Conservation (phyloP, 2,888 invertebrate species). For the Diarsia rubi region DNA sequence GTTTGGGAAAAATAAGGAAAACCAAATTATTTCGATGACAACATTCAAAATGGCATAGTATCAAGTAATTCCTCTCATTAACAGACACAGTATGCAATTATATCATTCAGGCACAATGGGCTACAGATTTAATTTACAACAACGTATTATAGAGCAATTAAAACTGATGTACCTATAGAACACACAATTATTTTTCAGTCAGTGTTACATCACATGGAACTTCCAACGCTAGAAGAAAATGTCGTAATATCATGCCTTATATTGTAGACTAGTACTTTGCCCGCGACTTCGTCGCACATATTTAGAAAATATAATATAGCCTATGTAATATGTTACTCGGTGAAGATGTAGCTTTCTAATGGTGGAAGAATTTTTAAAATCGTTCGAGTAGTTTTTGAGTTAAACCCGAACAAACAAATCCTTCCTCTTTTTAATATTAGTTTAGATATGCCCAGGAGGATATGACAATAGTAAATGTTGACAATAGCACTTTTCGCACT, state of each 20-base stretch:
- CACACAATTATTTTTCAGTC: conserved; percentile 8
- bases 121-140: conserved; percentile 36
- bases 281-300: too few species aligned
- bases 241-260: not conserved
- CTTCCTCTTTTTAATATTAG: too few species aligned
- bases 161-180: conserved; percentile 8
- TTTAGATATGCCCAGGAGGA: too few species aligned
- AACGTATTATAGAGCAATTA: conserved; percentile 15
- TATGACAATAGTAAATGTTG: too few species aligned
- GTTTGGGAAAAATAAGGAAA: not conserved
- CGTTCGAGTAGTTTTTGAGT: too few species aligned
- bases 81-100: conserved; percentile 22
- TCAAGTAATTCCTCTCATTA: conserved; percentile 4
- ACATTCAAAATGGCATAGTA: conserved; percentile 6
- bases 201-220: conserved; percentile 15
- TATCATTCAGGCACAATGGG: conserved; percentile 31
- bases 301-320: too few species aligned
- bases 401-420: too few species aligned
- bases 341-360: too few species aligned
- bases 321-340: too few species aligned
- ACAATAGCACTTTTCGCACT: too few species aligned
- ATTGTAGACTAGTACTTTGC: too few species aligned
- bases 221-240: not conserved
- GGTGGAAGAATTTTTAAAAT: too few species aligned
- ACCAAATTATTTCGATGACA: not conserved